Conservation (phyloP, 2,113 vertebrate genomes). For the Brienomyrus brachyistius region DNA sequence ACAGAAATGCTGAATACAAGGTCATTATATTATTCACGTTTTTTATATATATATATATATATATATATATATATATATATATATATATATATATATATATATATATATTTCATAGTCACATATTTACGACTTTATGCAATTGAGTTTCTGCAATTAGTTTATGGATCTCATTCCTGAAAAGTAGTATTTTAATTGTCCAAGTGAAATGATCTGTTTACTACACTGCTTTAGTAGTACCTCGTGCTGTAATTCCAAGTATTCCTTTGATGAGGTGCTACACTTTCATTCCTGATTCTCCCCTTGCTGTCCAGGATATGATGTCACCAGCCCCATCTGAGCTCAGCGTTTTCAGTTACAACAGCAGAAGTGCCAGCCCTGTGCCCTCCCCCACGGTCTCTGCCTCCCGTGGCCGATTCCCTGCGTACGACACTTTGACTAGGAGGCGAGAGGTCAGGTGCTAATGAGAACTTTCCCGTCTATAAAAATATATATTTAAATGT, state of each 20-base stretch:
- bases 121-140: not conserved
- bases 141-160: not conserved
- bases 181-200: not conserved
- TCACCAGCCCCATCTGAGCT: slow-evolving; percentile 56
- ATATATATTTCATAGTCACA: not conserved
- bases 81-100: not conserved
- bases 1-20: slow-evolving; percentile 58
- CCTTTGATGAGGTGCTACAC: not conserved
- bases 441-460: slow-evolving; percentile 39
- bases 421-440: slow-evolving; percentile 51
- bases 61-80: not conserved
- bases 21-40: slow-evolving; percentile 22
- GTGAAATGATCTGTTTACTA: not conserved
- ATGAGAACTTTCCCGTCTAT: not conserved
- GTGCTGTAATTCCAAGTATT: not conserved
- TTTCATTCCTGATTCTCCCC: not conserved
- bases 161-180: not conserved
- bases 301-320: slow-evolving; percentile 32
- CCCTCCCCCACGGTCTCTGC: not conserved
- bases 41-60: not conserved
- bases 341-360: slow-evolving; percentile 51
- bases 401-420: slow-evolving; percentile 40
- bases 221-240: not conserved
- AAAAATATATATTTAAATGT: not conserved
- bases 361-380: slow-evolving; percentile 50